Base-by-base conservation (phyloP, 1,140 invertebrate genomes). In the Drosophila hydei region DNA sequence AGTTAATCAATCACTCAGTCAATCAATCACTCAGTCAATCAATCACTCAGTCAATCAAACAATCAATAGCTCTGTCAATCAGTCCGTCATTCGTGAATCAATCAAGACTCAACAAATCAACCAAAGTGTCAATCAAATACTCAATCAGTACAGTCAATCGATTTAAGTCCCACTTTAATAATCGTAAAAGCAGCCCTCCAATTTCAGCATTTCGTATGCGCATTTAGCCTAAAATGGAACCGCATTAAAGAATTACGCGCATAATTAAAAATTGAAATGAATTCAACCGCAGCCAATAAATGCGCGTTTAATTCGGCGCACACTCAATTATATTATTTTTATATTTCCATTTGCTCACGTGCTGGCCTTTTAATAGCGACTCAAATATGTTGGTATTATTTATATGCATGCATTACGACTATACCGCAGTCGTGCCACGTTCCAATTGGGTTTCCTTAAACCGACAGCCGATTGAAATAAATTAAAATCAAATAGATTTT, bases 231-330 rank as follows among this genome's bases (percentile, higher is more conserved):
- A 67, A 77, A 77, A 18, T 23, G 52, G 61, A 47, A 50, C 11
- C 23, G 61, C 40, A 60, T 42, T 61, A 36, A 69, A 68, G 63
- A 59, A 67, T 71, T 55, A 65, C 43, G 56, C 30, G 68, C 67
- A 65, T 65, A 79, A 84, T 84, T 70, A 70, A 85, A 62, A 60
- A 63, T 70, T 62, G 27, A 85, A 77, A 71, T 61, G 18, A 62
- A 74, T 47, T 63, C 64, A 48, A 71, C 64, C 81, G 55, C 77
- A 80, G 36, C 36, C 47, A 19, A 67, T 72, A 64, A 74, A 64
- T 77, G 51, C 43, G 18, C 45, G 38, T 48, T 62, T 69, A 62
- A 76, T 58, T 67, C 47, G 42, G 51, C 36, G 30, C 51, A 63
- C 51, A 33, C 52, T 70, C 54, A 47, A 56, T 43, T 19, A 63